Evolutionary conservation across 35 echinoderm and acorn worm genomes (phyloP).

Genomic region (Ptychodera flava): DNA sequence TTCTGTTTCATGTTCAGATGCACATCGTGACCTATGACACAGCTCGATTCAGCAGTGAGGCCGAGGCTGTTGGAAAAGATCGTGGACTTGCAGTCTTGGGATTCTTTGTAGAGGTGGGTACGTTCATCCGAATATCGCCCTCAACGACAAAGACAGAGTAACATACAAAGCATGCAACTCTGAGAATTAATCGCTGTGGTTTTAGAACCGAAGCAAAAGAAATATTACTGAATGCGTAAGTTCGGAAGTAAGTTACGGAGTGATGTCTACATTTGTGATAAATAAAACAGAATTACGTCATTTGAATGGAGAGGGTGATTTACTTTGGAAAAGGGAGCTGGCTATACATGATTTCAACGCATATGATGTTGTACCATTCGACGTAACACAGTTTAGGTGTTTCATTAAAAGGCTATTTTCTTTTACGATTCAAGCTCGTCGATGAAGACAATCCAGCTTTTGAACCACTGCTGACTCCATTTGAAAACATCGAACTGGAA

Average conservation of each 20-base stretch:
- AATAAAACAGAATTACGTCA: too few species aligned
- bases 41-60: constrained; percentile 7
- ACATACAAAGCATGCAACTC: too few species aligned
- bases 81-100: constrained; percentile 41
- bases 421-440: neutral
- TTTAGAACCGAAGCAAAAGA: too few species aligned
- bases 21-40: constrained; percentile 38
- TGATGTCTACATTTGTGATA: too few species aligned
- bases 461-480: neutral
- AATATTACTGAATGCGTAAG: too few species aligned
- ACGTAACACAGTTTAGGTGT: neutral
- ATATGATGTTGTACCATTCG: neutral
- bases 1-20: too few species aligned
- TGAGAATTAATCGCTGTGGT: too few species aligned
- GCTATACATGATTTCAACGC: neutral
- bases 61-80: constrained; percentile 9
- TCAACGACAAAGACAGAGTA: too few species aligned
- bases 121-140: too few species aligned
- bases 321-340: too few species aligned
- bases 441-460: neutral
- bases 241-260: too few species aligned
- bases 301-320: too few species aligned
- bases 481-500: neutral
- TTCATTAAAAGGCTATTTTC: neutral
- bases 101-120: constrained; percentile 24